Percentiles rank a stretch among this genome's conserved stretches.
Conservation (phyloP, 2,888 invertebrate genomes). For the Trichopria drosophilae region DNA sequence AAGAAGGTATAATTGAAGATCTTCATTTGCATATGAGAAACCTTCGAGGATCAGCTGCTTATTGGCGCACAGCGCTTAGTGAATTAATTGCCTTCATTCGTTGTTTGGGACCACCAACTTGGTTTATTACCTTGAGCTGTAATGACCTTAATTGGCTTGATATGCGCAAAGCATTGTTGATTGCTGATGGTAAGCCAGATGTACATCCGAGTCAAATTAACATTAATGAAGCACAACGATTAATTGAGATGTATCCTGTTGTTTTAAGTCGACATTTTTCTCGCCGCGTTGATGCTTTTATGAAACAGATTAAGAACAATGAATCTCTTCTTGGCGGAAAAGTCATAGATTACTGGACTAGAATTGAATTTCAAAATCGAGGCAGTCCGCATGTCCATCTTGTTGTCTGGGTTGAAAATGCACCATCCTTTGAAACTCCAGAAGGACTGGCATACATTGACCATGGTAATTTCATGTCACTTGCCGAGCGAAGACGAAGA, state of each 20-base stretch:
- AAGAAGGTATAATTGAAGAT: constrained; percentile 35
- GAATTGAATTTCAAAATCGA: constrained; percentile 49
- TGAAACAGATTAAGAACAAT: constrained; percentile 34
- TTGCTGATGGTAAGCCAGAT: constrained; percentile 37
- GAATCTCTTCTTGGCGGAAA: constrained; percentile 18
- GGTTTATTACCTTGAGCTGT: constrained; percentile 38
- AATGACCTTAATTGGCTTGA: constrained; percentile 47
- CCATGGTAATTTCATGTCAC: constrained; percentile 28
- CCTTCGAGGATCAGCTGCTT: constrained; percentile 41
- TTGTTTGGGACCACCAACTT: constrained; percentile 47
- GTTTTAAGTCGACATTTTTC: constrained; percentile 38
- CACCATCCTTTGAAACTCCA: constrained; percentile 32
- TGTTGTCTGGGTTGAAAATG: constrained; percentile 42
- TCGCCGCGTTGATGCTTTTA: constrained; percentile 39
- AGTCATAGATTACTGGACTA: constrained; percentile 41
- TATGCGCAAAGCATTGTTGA: constrained; percentile 47
- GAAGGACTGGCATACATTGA: constrained; percentile 33
- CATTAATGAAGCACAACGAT: background rate
- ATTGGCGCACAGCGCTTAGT: constrained; percentile 42
- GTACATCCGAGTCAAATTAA: background rate
- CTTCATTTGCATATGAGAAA: constrained; percentile 46
- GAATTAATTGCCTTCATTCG: constrained; percentile 47
- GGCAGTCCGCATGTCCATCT: constrained; percentile 48
- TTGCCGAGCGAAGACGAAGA: constrained; percentile 28
- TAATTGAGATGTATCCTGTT: constrained; percentile 28